phyloP scores from a whole-genome alignment of 1,140 invertebrate genomes.

The Sminthurinus signatus region DNA sequence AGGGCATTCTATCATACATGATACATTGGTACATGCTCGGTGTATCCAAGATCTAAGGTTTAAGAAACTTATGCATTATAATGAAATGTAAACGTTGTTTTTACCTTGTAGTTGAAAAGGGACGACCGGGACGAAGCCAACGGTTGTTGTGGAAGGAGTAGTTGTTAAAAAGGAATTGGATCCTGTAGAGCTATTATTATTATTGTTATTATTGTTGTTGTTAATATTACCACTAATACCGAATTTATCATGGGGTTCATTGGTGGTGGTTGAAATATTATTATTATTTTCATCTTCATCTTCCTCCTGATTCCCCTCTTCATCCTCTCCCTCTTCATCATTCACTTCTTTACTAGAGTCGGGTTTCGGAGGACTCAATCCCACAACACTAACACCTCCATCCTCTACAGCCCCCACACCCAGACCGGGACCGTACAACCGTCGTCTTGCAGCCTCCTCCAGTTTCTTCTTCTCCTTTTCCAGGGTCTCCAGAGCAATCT shows the following conservation, averaged over 20 bases:
- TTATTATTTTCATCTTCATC: neutral
- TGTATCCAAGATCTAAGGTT: too few species aligned
- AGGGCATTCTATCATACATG: too few species aligned
- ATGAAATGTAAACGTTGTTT: too few species aligned
- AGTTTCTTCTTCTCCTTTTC: conserved; percentile 14
- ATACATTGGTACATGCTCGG: too few species aligned
- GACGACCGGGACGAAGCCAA: conserved; percentile 21
- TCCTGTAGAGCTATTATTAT: neutral
- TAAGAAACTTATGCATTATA: too few species aligned
- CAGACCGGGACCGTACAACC: neutral
- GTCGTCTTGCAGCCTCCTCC: neutral
- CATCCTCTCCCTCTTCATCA: neutral
- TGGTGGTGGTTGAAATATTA: neutral
- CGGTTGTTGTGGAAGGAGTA: too few species aligned
- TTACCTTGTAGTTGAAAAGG: conserved; percentile 21
- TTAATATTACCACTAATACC: too few species aligned
- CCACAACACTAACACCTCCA: too few species aligned
- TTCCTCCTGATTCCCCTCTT: neutral
- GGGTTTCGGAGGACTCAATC: too few species aligned
- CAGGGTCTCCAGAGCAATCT: conserved; percentile 25
- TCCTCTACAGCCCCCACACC: neutral
- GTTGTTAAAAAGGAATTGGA: too few species aligned
- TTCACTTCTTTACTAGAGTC: too few species aligned
- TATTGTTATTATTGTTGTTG: neutral
- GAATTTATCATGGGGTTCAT: too few species aligned